Percentiles rank a stretch among this genome's conserved stretches.
phyloP scores from a whole-genome alignment of 1,140 invertebrate species.

The Cyclargus thomasi region DNA sequence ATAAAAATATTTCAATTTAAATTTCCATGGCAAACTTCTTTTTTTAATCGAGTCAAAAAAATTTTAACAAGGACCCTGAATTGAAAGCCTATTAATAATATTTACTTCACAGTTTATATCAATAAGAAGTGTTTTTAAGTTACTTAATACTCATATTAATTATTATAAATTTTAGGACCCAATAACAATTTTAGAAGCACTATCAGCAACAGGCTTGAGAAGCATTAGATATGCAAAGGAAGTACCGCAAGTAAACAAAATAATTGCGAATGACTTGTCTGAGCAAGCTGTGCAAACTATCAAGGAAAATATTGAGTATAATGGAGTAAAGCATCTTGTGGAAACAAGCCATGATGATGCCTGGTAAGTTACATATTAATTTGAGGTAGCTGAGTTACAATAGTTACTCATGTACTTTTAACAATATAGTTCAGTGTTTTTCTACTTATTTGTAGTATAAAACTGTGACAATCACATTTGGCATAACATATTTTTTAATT shows the following conservation, averaged over 20 bases:
- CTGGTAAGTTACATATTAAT: constrained; percentile 83
- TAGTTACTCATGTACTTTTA: too few relatives aligned
- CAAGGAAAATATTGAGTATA: constrained; percentile 86
- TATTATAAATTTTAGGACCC: constrained; percentile 70
- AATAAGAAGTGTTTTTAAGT: too few relatives aligned
- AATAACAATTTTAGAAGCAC: constrained; percentile 90
- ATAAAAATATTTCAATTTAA: too few relatives aligned
- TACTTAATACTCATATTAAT: background rate
- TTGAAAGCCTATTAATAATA: too few relatives aligned
- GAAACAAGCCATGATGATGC: constrained; percentile 87
- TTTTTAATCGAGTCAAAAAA: too few relatives aligned
- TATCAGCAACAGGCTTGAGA: constrained; percentile 95
- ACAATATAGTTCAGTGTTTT: background rate
- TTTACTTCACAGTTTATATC: too few relatives aligned
- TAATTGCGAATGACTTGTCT: constrained; percentile 97
- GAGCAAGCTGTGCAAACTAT: constrained; percentile 90
- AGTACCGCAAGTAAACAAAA: constrained; percentile 85
- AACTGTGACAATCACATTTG: too few relatives aligned
- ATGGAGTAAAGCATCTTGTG: constrained; percentile 86
- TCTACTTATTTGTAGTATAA: background rate
- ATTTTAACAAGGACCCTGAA: too few relatives aligned
- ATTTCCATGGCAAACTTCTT: too few relatives aligned
- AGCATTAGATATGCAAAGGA: constrained; percentile 98
- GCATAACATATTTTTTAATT: too few relatives aligned
- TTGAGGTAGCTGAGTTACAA: too few relatives aligned